phyloP scores from a whole-genome alignment of 2,113 vertebrate genomes.

The Dascyllus trimaculatus region DNA sequence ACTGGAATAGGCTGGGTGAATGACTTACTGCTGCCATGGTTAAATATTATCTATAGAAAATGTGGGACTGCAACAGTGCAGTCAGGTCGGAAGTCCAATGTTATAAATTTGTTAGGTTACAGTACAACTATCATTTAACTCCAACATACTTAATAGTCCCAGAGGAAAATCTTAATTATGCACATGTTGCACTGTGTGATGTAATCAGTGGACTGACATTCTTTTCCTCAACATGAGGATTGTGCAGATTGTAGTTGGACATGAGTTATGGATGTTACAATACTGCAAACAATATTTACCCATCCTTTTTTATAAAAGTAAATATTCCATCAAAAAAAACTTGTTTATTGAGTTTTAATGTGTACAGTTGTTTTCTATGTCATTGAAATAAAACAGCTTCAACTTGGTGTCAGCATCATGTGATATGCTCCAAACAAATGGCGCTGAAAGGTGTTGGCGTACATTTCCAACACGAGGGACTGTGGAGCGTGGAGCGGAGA shows the following conservation, averaged over 20 bases:
- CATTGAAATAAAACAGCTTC: slow-evolving; percentile 50
- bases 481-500: background rate
- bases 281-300: background rate
- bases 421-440: background rate
- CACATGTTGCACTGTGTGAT: background rate
- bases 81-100: background rate
- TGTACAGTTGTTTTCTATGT: slow-evolving; percentile 43
- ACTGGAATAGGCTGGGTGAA: slow-evolving; percentile 11
- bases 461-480: no score
- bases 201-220: background rate
- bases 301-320: slow-evolving; percentile 23
- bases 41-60: background rate
- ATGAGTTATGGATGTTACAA: background rate
- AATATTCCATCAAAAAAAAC: slow-evolving; percentile 8
- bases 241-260: background rate
- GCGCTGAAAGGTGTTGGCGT: background rate
- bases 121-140: background rate
- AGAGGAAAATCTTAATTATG: background rate
- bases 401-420: slow-evolving; percentile 3
- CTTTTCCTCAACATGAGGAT: background rate
- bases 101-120: background rate
- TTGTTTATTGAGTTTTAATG: slow-evolving; percentile 33
- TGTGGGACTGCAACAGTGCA: background rate
- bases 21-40: background rate
- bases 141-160: no score